Evolutionary conservation across 2,113 vertebrate species (phyloP), one percentile per base, ranked within the genome.

Genomic region (Rhombomys opimus): DNA sequence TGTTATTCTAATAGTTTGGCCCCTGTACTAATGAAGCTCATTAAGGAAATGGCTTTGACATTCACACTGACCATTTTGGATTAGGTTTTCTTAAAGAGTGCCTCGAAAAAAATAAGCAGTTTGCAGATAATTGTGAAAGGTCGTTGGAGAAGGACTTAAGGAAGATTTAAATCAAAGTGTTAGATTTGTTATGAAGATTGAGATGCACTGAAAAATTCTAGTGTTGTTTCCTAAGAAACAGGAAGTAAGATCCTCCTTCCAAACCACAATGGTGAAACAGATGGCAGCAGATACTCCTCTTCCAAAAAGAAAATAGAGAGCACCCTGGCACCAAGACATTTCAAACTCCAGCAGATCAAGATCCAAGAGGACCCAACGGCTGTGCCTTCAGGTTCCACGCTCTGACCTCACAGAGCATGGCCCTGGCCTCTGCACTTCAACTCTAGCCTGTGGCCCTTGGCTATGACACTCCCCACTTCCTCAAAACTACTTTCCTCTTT

Each of bases 151-250:
- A 84, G 52, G 20, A 90, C 46, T n/a, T 72, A 54, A 38, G 50
- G 41, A 41, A 25, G 50, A 75, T 65, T 52, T 88, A 70, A 77
- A 20, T 75, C 80, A 32, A 95, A 50, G 57, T 27, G 25, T 63
- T 30, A 41, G 81, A 41, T 27, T 41, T 84, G 23, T 27, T 63
- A 87, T n/a, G 23, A 92, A 87, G 30, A 86, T 30, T 32, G 75
- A 86, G 61, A 81, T 65, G 50, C 73, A 63, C 85, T 67, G 87
- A 50, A 46, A 90, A 91, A 93, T 76, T 87, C 25, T 93, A 81
- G 41, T 2, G 1, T 17, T 38, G 30, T 72, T 95, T 72, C 81
- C 41, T 65, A 6, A 70, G 52, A 93, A 65, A 72, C 70, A 90
- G 80, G 20, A 95, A 92, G 94, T 59, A 67, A 82, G 50, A 80